Percentiles rank a stretch among this genome's conserved stretches.
phyloP scores from a whole-genome alignment of 1,140 invertebrate genomes.

The Aphelinus certus region DNA sequence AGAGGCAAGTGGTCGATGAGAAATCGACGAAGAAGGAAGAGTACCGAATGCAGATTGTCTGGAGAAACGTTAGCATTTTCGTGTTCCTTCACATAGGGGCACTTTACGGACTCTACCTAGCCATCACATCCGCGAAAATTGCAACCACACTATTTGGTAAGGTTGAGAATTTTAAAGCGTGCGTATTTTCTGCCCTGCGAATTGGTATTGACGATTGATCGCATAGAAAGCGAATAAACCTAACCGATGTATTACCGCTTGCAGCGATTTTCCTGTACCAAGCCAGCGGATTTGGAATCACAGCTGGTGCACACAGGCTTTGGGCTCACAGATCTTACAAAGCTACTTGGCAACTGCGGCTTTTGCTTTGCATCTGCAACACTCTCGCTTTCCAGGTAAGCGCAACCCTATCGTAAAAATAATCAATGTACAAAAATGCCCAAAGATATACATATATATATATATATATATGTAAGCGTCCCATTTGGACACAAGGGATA shows the following conservation, averaged over 20 bases:
- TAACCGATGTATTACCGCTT: slow-evolving; percentile 47
- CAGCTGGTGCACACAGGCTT: slow-evolving; percentile 92
- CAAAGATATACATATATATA: too few species aligned
- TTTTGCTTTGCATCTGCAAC: slow-evolving; percentile 82
- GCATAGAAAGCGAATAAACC: too few species aligned
- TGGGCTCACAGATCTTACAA: slow-evolving; percentile 96
- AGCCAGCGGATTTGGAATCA: slow-evolving; percentile 82
- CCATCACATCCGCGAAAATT: slow-evolving; percentile 81
- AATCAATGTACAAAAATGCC: slow-evolving; percentile 1
- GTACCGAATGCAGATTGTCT: slow-evolving; percentile 78
- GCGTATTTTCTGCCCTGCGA: too few species aligned
- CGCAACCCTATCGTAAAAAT: too few species aligned
- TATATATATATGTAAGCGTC: too few species aligned
- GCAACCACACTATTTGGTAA: slow-evolving; percentile 82
- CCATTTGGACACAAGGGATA: too few species aligned
- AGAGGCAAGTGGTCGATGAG: slow-evolving; percentile 35
- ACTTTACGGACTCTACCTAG: slow-evolving; percentile 85
- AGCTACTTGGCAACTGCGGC: slow-evolving; percentile 85
- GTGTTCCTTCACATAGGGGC: slow-evolving; percentile 85
- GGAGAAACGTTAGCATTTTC: slow-evolving; percentile 92
- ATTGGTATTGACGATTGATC: neutral
- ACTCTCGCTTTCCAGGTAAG: slow-evolving; percentile 87
- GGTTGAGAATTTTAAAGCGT: slow-evolving; percentile 43
- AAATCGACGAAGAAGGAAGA: slow-evolving; percentile 62
- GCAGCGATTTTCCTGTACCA: slow-evolving; percentile 77